Evolutionary conservation across 1,140 invertebrate genomes (phyloP), one percentile per base, ranked within the genome.

Genomic region (Drosophila seguyi): DNA sequence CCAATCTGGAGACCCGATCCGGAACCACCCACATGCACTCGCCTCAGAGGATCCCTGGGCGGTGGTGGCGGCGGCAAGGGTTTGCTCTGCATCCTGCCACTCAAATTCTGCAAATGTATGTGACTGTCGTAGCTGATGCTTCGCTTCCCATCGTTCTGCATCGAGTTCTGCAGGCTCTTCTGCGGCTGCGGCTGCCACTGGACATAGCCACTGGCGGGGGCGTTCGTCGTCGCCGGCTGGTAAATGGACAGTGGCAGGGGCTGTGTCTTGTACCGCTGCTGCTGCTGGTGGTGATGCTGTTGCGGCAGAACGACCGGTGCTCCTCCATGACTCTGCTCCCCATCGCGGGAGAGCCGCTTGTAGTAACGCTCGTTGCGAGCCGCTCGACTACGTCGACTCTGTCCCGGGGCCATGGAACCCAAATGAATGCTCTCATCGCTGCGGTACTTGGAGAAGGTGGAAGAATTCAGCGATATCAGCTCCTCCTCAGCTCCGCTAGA

Each of bases 331-430:
- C 94, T 94, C 4, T 94, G 81, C 61, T 94, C 94, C 22, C 94
- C 95, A 65, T 96, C 96, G 39, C 95, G 94, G 5, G 95, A 96
- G 52, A 96, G 93, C 36, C 96, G 93, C 84, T 96, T 96, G 48
- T 96, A 95, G 79, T 97, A 96, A 34, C 96, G 94, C 91, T 97
- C 96, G 50, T 96, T 97, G 75, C 96, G 94, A 0, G 96, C 96
- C 20, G 95, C 94, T 57, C 96, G 93, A 27, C 94, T 94, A 60
- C 93, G 93, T 18, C 93, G 93, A 63, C 91, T 94, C 18, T 73
- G 39, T 93, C 90, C 6, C 94, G 94, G 44, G 0, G 47, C 47
- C 52, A 55, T 55, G 31, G 65, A 42, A 0, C 94, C 94, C 75
- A 94, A 93, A 82, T 94, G 95, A 48, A 95, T 93, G 60, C 94